Evolutionary conservation across 2,888 invertebrate genomes (phyloP), one percentile per base, ranked within the genome.

Genomic region (Tricholauxania praeusta): DNA sequence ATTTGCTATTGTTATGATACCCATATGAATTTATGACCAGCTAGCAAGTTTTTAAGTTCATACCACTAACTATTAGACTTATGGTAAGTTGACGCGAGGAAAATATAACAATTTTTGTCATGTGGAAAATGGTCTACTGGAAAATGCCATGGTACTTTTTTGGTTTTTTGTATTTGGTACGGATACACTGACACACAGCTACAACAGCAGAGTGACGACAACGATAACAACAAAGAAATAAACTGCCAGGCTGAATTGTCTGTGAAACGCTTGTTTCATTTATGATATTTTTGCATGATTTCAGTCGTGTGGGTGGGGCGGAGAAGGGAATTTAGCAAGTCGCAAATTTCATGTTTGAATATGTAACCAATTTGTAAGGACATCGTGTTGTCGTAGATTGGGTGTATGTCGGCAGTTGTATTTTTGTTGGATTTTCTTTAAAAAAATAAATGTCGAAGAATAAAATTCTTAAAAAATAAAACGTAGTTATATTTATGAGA

Each of bases 361-460:
- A 39, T 70, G 70, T 70, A 62, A 47, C 70, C 70, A 70, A 70
- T 70, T 70, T 70, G 70, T 47, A 60, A 52, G 7, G 62, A 70
- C 62, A 67, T 57, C 47, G 7, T 17, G 12, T 47, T 19, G 32
- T 7, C 19, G 17, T 48, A 10, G 1, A 10, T 39, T 39, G 39
- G 39, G 39, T 39, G 39, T 10, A 39, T 10, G 39, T 39, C 39
- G 39, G 2, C 39, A 10, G 8, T 39, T 39, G 39, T 39, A 7
- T 39, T 39, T 39, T 39, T 39, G 39, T 39, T 39, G 39, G 8
- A 39, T 39, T 39, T 28, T 28, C 28, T 28, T 39, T 10, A 39
- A 39, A 39, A 39, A 39, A 39, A 19, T 28, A 57, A 28, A 28
- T 22, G 14, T 12, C 2, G 10, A 10, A 52, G 32, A 48, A 22